These are phyloP conservation scores for Hyperopisus bebe DNA, from an alignment of 2,113 vertebrate species.

Conservation along the genomic window DNA sequence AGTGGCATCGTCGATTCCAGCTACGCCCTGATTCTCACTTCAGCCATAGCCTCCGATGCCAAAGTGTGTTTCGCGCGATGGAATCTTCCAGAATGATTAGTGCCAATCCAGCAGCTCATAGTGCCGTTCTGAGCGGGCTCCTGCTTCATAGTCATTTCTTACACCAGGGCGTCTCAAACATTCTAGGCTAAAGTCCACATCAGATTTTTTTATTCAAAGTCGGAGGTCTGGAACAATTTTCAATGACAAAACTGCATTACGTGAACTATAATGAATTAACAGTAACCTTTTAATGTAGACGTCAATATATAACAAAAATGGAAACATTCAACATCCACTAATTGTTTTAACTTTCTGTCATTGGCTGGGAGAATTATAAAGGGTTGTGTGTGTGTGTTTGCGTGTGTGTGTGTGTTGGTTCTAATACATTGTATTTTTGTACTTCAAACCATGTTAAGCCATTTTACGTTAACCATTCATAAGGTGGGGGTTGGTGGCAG, in stretches of 20 bases:
- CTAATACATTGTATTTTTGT: not conserved
- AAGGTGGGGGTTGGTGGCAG: too few species aligned
- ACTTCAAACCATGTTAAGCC: not conserved
- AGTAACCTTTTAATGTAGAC: not conserved
- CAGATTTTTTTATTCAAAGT: not conserved
- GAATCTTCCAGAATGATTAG: not conserved
- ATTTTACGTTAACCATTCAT: not conserved
- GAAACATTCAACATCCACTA: not conserved
- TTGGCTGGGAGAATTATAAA: not conserved
- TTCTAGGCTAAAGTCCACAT: not conserved
- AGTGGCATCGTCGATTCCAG: not conserved
- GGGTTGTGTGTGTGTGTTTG: not conserved
- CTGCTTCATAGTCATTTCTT: not conserved
- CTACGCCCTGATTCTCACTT: not conserved
- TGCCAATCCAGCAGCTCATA: not conserved
- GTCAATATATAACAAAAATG: not conserved
- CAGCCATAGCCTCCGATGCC: not conserved
- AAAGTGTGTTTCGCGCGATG: not conserved
- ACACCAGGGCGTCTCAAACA: not conserved
- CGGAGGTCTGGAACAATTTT: not conserved
- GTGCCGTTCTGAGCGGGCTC: not conserved
- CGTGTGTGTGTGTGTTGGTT: not conserved
- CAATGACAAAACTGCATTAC: not conserved
- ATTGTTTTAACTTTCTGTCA: not conserved
- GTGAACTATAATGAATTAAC: not conserved